These are phyloP conservation scores for Lipotes vexillifer DNA, from an alignment of 2,113 vertebrate species.

Conservation along the genomic window DNA sequence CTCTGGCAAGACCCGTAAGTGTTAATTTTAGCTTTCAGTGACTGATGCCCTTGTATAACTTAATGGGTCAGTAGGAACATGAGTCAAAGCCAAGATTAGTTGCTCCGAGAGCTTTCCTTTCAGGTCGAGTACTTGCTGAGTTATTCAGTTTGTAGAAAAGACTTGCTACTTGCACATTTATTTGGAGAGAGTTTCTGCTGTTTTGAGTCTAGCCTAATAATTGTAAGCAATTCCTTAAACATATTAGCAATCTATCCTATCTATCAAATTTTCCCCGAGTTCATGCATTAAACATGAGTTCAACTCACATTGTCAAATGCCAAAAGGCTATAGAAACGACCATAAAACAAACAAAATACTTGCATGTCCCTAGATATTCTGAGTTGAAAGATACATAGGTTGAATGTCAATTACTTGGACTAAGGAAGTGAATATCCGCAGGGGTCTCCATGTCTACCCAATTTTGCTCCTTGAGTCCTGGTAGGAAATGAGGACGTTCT, in stretches of 20 bases:
- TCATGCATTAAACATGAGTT: background rate
- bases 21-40: constrained; percentile 53
- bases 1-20: background rate
- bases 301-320: background rate
- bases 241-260: background rate
- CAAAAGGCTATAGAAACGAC: background rate
- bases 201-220: background rate
- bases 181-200: background rate
- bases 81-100: background rate
- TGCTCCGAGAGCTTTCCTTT: background rate
- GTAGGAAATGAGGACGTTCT: background rate
- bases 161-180: background rate
- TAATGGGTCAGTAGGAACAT: constrained; percentile 44
- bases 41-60: constrained; percentile 11
- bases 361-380: background rate
- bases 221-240: background rate
- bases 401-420: background rate
- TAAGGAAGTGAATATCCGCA: background rate
- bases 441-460: too few relatives aligned
- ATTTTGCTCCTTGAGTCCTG: background rate
- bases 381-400: background rate
- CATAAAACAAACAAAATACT: background rate
- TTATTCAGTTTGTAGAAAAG: background rate
- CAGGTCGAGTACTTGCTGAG: background rate
- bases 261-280: background rate